These are phyloP conservation scores for Tragelaphus buxtoni DNA, from an alignment of 2,113 vertebrate species.

Conservation along the genomic window DNA sequence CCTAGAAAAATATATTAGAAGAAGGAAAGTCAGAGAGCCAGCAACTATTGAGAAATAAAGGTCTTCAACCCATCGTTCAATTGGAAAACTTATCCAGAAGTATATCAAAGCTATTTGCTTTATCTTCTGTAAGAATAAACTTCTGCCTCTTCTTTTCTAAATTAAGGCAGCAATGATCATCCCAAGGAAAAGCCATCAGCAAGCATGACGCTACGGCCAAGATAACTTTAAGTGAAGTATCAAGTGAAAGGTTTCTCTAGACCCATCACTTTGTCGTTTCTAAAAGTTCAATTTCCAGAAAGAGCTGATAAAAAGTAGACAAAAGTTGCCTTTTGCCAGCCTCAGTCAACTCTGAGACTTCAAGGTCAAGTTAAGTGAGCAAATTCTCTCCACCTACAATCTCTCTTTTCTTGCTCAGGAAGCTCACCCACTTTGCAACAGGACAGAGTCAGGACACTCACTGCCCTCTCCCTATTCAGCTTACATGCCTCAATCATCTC, in stretches of 20 bases:
- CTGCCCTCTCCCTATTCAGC: neutral
- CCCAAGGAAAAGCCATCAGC: neutral
- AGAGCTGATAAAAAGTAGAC: neutral
- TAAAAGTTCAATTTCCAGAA: neutral
- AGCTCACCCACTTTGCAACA: neutral
- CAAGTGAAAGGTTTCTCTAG: neutral
- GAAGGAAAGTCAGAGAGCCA: neutral
- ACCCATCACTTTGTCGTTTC: neutral
- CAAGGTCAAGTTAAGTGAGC: neutral
- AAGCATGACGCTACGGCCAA: neutral
- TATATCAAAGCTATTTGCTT: neutral
- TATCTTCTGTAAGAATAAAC: neutral
- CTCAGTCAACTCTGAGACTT: neutral
- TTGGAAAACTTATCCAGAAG: neutral
- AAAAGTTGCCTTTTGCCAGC: neutral
- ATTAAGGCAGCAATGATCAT: neutral
- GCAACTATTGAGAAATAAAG: neutral
- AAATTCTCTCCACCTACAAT: neutral
- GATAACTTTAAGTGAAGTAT: neutral
- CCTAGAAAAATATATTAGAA: neutral
- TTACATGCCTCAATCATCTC: neutral
- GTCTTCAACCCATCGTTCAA: neutral
- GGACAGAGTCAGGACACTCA: neutral
- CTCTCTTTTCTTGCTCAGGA: neutral
- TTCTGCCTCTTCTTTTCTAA: neutral